Evolutionary conservation across 1,140 invertebrate genomes (phyloP), one percentile per base, ranked within the genome.

Genomic region (Lasioglossum baleicum): DNA sequence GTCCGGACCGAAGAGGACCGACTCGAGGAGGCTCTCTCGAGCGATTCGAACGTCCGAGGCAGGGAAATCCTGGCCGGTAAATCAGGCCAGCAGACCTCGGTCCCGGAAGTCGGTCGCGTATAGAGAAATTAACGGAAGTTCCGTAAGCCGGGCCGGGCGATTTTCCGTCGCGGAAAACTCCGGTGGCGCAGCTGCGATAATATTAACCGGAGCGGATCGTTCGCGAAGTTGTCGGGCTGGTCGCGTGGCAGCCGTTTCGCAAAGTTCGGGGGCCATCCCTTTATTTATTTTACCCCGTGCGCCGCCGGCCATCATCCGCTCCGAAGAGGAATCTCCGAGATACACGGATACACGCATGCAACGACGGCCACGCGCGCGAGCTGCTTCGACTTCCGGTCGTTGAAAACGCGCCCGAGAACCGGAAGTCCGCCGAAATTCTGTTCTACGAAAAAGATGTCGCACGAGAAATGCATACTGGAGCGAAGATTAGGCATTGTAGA

Each of bases 261-360:
- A 74, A 75, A 73, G 26, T 80, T 80, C 42, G 22, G 51, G 13
- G 5, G 15, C 15, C 5, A 15, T 13, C 58, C 40, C 44, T 80
- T 80, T 85, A 84, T 88, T 87, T 86, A 84, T 87, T 86, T 84
- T n/a, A 8, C 20, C 56, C 56, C 20, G 20, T n/a, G 20, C 7
- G 78, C 84, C 64, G 70, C 17, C 75, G 67, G 60, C 58, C 61
- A 51, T 75, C 81, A 85, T 86, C 81, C 78, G 66, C 80, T 87
- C 26, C 26, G 81, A 51, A 40, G 11, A 64, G 35, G 58, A 75
- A 76, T 72, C 48, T 70, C n/a, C 63, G 65, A 63, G 35, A 78
- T 66, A 44, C 40, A n/a, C 1, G 35, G 31, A 63, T 22, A 3
- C 3, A 11, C 15, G 11, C 31, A 1, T 53, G 44, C 44, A 48